Evolutionary conservation across 2,113 vertebrate species (phyloP).

Genomic region (Syngnathus scovelli): DNA sequence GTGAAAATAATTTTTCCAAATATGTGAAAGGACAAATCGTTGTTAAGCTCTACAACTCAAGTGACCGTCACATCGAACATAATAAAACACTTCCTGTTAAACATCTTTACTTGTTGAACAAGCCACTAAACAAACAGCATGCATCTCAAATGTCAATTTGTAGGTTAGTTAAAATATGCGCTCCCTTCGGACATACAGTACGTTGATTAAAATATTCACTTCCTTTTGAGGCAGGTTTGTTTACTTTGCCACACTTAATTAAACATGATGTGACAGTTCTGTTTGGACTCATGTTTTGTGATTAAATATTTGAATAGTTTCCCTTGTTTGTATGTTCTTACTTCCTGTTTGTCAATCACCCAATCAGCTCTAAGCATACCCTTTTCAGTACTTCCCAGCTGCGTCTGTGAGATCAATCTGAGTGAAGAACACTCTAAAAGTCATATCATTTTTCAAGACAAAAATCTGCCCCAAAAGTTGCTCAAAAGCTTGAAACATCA

Average conservation of each 20-base stretch:
- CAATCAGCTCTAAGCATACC: neutral
- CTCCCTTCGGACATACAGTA: neutral
- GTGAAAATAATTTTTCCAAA: neutral
- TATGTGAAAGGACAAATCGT: neutral
- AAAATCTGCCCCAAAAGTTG: neutral
- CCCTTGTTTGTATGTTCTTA: neutral
- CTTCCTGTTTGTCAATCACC: neutral
- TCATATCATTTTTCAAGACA: neutral
- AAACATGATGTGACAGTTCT: neutral
- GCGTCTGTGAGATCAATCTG: neutral
- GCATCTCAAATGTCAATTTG: neutral
- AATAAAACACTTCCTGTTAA: neutral
- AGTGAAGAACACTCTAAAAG: neutral
- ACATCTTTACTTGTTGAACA: neutral
- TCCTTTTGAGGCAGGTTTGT: neutral
- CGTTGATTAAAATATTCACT: neutral
- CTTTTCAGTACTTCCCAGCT: neutral
- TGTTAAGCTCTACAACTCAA: neutral
- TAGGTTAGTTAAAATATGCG: neutral
- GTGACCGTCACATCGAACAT: neutral
- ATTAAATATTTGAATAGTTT: constrained; percentile 3
- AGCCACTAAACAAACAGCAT: neutral
- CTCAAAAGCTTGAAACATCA: neutral
- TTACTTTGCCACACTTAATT: neutral
- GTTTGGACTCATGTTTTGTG: neutral